These are phyloP conservation scores for Dichetophora obliterata DNA, from an alignment of 2,888 invertebrate species.

Conservation along the genomic window DNA sequence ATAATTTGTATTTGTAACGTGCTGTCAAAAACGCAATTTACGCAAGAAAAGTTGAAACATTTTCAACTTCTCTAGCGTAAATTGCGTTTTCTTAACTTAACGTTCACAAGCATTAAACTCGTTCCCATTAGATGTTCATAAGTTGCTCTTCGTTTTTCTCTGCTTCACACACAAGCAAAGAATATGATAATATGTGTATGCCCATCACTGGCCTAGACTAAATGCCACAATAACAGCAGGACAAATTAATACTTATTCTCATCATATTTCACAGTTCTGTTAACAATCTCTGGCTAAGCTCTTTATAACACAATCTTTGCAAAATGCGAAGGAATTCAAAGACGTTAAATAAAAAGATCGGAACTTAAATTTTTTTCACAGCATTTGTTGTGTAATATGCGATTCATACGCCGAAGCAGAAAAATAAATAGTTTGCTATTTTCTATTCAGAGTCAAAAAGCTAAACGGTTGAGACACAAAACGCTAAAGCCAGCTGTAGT, in stretches of 20 bases:
- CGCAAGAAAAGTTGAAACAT: too few relatives aligned
- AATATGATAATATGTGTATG: too few relatives aligned
- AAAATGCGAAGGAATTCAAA: slow-evolving; percentile 78
- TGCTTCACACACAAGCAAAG: too few relatives aligned
- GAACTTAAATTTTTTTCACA: neutral
- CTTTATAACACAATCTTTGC: slow-evolving; percentile 94
- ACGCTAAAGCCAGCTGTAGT: too few relatives aligned
- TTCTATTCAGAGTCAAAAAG: too few relatives aligned
- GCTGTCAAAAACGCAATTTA: too few relatives aligned
- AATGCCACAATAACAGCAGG: slow-evolving; percentile 94
- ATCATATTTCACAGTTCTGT: slow-evolving; percentile 96
- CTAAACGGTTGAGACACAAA: too few relatives aligned
- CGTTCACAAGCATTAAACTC: too few relatives aligned
- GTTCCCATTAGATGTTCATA: neutral
- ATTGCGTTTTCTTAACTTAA: too few relatives aligned
- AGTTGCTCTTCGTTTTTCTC: slow-evolving; percentile 79
- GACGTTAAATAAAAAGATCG: slow-evolving; percentile 50
- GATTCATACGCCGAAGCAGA: neutral
- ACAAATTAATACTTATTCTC: slow-evolving; percentile 94
- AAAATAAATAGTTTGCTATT: neutral
- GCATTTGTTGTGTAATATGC: neutral
- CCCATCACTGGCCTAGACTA: slow-evolving; percentile 86
- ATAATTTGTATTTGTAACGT: too few relatives aligned
- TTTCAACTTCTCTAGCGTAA: too few relatives aligned
- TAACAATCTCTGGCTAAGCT: slow-evolving; percentile 97